phyloP scores from a whole-genome alignment of 1,140 invertebrate species.

The Zaprionus inermis region DNA sequence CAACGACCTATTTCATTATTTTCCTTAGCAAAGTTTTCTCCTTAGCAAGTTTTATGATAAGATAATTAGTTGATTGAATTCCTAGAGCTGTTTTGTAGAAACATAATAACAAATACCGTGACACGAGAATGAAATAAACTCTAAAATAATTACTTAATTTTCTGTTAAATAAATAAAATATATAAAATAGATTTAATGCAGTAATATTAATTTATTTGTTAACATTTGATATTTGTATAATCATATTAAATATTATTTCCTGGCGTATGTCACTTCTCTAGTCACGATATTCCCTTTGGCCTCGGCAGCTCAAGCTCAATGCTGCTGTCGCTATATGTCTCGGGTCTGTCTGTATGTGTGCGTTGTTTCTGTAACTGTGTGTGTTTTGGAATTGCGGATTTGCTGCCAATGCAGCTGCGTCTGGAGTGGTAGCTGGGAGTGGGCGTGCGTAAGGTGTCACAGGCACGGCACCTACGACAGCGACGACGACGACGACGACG shows the following conservation, averaged over 20 bases:
- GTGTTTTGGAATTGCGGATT: conserved; percentile 45
- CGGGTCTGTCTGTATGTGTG: conserved; percentile 7
- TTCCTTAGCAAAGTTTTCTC: too few species aligned
- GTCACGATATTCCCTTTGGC: neutral
- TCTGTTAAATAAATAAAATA: too few species aligned
- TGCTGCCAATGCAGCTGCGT: conserved; percentile 41
- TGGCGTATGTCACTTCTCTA: neutral
- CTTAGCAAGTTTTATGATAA: too few species aligned
- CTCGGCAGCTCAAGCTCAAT: conserved; percentile 12
- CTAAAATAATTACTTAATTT: too few species aligned
- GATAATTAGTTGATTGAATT: too few species aligned
- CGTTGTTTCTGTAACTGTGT: neutral
- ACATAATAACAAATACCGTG: too few species aligned
- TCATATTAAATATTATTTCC: neutral
- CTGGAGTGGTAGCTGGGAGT: conserved; percentile 31
- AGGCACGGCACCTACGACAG: conserved; percentile 61
- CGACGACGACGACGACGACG: conserved; percentile 45
- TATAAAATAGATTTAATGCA: too few species aligned
- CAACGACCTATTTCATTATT: too few species aligned
- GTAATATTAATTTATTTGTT: neutral
- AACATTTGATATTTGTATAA: too few species aligned
- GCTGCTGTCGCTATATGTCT: conserved; percentile 5
- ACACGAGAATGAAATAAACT: too few species aligned
- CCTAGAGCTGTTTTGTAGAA: too few species aligned
- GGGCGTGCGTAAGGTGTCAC: conserved; percentile 72